Base-by-base conservation (phyloP, 1,140 invertebrate genomes). In the Platyscapa corneri region DNA sequence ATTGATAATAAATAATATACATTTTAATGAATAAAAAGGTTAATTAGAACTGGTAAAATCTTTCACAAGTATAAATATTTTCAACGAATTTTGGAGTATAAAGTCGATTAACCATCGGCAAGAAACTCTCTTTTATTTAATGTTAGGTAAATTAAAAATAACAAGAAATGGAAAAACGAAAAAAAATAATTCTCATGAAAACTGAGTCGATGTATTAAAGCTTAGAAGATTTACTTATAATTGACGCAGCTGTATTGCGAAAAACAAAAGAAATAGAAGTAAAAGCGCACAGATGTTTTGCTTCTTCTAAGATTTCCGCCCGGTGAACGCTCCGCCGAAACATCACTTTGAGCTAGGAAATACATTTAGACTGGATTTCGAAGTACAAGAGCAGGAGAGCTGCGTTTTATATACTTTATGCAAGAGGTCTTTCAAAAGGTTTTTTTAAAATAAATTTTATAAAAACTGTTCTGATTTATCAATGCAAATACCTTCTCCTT, bases 111-210 rank as follows among this genome's bases (percentile, higher is more conserved):
- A 42, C 39, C 60, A 60, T 80, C 67, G 78, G 67, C n/a, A 46
- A 30, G 53, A 37, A 46, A 23, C 14, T 46, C 67, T 80, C 20
- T 37, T 27, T 80, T 39, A 27, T 27, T 75, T 67, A 30, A 32
- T 74, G 34, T 32, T 0, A 56, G 23, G 64, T 39, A 60, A 82
- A 81, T 72, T n/a, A 37, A 70, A 30, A 79, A 67, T 27, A 60
- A 72, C 27, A 23, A 72, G 32, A 81, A 77, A 67, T 10, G 37
- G 53, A 80, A 79, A 37, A 84, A 75, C 16, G 30, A 81, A 67
- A 53, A 82, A 86, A 83, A 86, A 65, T 79, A 76, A 70, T 39
- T 34, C 70, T 32, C 5, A 82, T 18, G 46, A 53, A 82, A 82
- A 82, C 7, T 82, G 27, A 70, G 67, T 82, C 70, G 49, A 12